Evolutionary conservation across 2,888 invertebrate genomes (phyloP).

Genomic region (Drosophila meridionalis): DNA sequence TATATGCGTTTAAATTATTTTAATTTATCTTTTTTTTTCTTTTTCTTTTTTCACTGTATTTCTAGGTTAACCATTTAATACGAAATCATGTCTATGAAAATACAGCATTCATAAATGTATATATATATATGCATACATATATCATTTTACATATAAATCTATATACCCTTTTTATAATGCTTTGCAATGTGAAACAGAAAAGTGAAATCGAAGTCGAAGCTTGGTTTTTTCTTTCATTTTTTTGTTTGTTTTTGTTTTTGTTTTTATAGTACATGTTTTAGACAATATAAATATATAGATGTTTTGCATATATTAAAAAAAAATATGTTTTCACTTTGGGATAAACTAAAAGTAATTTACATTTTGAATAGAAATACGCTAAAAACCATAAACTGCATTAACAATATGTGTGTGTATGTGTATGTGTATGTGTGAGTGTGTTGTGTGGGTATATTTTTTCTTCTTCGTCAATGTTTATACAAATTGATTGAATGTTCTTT

Average conservation of each 20-base stretch:
- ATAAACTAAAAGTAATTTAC: slow-evolving; percentile 41
- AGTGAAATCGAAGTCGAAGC: slow-evolving; percentile 30
- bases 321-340: slow-evolving; percentile 12
- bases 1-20: slow-evolving; percentile 56
- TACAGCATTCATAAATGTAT: slow-evolving; percentile 63
- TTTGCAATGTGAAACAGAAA: slow-evolving; percentile 61
- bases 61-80: slow-evolving; percentile 75
- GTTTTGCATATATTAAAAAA: slow-evolving; percentile 31
- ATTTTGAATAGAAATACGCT: slow-evolving; percentile 36
- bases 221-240: slow-evolving; percentile 21
- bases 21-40: not conserved
- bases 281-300: slow-evolving; percentile 49
- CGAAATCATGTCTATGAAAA: slow-evolving; percentile 72
- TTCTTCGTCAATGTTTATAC: slow-evolving; percentile 31
- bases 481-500: slow-evolving; percentile 50
- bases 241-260: slow-evolving; percentile 22
- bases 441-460: not conserved
- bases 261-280: slow-evolving; percentile 54
- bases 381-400: slow-evolving; percentile 47
- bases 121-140: slow-evolving; percentile 41
- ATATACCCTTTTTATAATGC: slow-evolving; percentile 67
- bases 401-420: slow-evolving; percentile 36
- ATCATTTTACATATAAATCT: slow-evolving; percentile 53
- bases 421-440: slow-evolving; percentile 10
- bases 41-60: slow-evolving; percentile 46